phyloP scores from a whole-genome alignment of 2,888 invertebrate genomes.

The Drymonia ruficornis region DNA sequence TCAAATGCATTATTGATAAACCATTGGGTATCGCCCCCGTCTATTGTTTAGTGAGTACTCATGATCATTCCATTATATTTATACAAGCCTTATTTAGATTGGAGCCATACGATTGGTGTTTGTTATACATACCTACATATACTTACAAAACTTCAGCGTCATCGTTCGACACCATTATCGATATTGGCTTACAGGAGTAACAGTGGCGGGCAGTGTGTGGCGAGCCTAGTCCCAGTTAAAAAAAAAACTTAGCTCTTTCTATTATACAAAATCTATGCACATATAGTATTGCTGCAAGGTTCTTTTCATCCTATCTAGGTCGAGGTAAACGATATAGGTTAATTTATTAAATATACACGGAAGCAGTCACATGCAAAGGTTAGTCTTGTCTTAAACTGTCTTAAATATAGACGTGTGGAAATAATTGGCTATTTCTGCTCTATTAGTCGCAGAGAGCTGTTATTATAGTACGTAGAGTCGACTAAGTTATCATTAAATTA shows the following conservation, averaged over 20 bases:
- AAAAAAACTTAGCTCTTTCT: too few relatives aligned
- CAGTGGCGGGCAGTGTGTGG: too few relatives aligned
- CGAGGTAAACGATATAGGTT: not conserved
- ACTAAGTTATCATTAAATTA: slow-evolving; percentile 26
- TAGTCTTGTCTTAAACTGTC: slow-evolving; percentile 27
- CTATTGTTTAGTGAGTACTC: not conserved
- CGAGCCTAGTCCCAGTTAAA: too few relatives aligned
- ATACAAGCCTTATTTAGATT: not conserved
- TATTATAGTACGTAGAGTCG: slow-evolving; percentile 23
- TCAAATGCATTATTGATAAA: not conserved
- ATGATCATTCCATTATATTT: not conserved
- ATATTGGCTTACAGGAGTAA: too few relatives aligned
- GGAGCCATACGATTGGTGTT: not conserved
- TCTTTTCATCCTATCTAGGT: not conserved
- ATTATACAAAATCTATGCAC: too few relatives aligned
- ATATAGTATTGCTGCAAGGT: not conserved
- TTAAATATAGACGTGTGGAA: slow-evolving; percentile 38
- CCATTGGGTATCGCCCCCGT: not conserved
- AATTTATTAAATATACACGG: not conserved
- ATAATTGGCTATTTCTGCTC: slow-evolving; percentile 42
- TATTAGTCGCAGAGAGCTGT: slow-evolving; percentile 33
- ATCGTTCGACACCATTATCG: too few relatives aligned
- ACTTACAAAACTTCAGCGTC: too few relatives aligned
- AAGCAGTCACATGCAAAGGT: not conserved
- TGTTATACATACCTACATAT: not conserved